Evolutionary conservation across 2,113 vertebrate genomes (phyloP), one percentile per base, ranked within the genome.

Genomic region (Pedionomus torquatus): DNA sequence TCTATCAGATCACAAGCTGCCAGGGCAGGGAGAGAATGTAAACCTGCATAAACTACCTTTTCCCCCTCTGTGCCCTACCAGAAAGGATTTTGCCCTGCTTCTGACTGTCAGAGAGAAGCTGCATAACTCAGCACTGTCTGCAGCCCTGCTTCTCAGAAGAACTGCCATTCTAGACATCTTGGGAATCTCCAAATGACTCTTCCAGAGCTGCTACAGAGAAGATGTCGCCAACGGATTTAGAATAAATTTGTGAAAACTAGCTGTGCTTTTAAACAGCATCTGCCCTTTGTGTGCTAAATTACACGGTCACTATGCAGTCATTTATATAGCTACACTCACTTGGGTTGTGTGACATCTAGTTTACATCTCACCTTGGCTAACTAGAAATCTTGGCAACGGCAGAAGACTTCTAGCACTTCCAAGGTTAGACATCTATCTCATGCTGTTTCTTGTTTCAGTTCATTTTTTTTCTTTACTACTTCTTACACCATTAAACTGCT

Each of bases 391-490:
- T 97, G 97, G 96, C 95, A 96, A 89, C 12, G 18, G 48, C 63
- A 8, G 60, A 82, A 85, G 77, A 2, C 80, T 92, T 44, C 86
- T 82, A 92, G 60, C 61, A 72, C 43, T 61, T 91, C 72, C 86
- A 92, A 58, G 41, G 9, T 65, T 72, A 44, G 80, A 64, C 88
- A 75, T 91, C 52, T 52, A 6, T 41, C 61, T 83, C 57, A 2
- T 43, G 61, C 77, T 81, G 13, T 23, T 82, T 87, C 92, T 96
- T 18, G 28, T 79, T 95, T 89, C 92, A 95, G 94, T 46, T 96
- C 14, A 71, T 94, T 90, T 55, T 87, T 96, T 89, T 84, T 30
- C 69, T 82, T 96, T 46, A 26, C 43, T 91, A 60, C 89, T 78
- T 18, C 52, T 94, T 37, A 5, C 39, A 39, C 51, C 26, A 20